Evolutionary conservation across 2,113 vertebrate genomes (phyloP), one percentile per base, ranked within the genome.

Genomic region (Toxotes chatareus): DNA sequence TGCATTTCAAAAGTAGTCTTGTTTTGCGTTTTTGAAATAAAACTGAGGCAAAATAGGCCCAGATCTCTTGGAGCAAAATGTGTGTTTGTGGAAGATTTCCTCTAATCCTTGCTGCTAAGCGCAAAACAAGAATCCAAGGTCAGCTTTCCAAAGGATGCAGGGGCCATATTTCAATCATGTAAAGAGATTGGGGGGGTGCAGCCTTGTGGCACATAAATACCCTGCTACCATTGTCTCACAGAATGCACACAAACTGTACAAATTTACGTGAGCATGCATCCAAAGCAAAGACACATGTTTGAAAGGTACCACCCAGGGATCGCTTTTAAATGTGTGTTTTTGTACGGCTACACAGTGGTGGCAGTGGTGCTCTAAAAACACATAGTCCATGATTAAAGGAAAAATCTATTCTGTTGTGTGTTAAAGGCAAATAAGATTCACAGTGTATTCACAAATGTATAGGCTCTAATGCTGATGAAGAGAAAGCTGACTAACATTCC

Each of bases 11-110:
- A 90, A 85, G 51, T 86, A 61, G 75, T 85, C 82, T 88, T 83
- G 80, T 89, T 92, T 89, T 88, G 65, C 71, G 0, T 86, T 89
- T 85, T 63, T 61, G 2, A 68, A 83, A 79, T 82, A 81, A 89
- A 86, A 76, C 85, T 62, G 68, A 78, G 79, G 85, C 62, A 78
- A 92, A 91, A 87, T 53, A 86, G 51, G 44, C 81, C 59, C 66
- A 70, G 83, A 93, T 93, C 89, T 94, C 88, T 93, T 34, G 14
- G 71, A 94, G 93, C 91, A 34, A 91, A 91, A 93, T 77, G 90
- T 93, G 91, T 94, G 92, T 92, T 93, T 92, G 88, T 82, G 79
- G 60, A 91, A 93, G 93, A 94, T 94, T 94, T 93, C 74, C 87
- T 86, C 73, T 94, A 94, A 95, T 95, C 94, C 89, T 78, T 66